phyloP scores from a whole-genome alignment of 2,888 invertebrate species.

The Hesperia comma region DNA sequence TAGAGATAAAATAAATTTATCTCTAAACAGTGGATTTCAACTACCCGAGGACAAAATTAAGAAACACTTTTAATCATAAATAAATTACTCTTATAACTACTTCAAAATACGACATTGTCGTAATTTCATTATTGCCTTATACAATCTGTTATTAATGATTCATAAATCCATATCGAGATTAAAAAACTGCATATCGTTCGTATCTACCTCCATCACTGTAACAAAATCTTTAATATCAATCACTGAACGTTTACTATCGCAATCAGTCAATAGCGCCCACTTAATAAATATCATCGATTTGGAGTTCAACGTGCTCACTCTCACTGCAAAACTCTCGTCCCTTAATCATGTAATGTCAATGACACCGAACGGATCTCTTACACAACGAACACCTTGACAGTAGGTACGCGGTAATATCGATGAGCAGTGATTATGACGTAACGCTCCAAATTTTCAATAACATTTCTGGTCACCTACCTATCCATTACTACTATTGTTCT shows the following conservation, averaged over 20 bases:
- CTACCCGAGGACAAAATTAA: too few species aligned
- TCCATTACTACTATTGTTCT: constrained; percentile 5
- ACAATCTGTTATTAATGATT: not conserved
- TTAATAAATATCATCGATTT: constrained; percentile 38
- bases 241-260: constrained; percentile 22
- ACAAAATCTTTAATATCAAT: constrained; percentile 21
- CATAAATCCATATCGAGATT: not conserved
- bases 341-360: constrained; percentile 70
- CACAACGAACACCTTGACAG: constrained; percentile 79
- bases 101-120: too few species aligned
- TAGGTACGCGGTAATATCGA: constrained; percentile 56
- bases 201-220: constrained; percentile 15
- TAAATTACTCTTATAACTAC: too few species aligned
- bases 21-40: too few species aligned
- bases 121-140: not conserved
- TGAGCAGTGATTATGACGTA: constrained; percentile 58
- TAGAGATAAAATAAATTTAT: too few species aligned
- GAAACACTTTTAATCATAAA: too few species aligned
- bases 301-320: constrained; percentile 44
- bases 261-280: constrained; percentile 36
- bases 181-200: constrained; percentile 1
- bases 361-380: constrained; percentile 76
- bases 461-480: not conserved
- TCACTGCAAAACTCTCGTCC: constrained; percentile 60
- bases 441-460: constrained; percentile 18